Conservation (phyloP, 35 echinoderm and acorn worm species). For the Amphiura filiformis region DNA sequence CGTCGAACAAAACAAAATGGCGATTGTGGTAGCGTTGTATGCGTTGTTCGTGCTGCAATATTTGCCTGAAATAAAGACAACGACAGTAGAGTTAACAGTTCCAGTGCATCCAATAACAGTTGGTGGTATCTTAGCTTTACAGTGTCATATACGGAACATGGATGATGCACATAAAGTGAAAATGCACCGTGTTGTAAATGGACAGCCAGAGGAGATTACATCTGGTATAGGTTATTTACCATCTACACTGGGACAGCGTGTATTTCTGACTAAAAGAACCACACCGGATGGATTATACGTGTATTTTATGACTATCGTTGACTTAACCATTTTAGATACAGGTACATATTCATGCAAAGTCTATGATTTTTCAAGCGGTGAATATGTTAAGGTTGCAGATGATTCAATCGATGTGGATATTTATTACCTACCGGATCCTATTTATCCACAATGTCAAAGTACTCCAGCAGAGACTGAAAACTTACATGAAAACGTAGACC, state of each 20-base stretch:
- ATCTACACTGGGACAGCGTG: neutral
- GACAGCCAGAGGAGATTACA: neutral
- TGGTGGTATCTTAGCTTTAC: neutral
- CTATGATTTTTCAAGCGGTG: too few species aligned
- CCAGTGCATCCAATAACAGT: neutral
- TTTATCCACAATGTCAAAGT: neutral
- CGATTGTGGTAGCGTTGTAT: too few species aligned
- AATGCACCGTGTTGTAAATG: neutral
- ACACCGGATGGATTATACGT: too few species aligned
- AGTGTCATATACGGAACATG: neutral
- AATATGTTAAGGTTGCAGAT: neutral
- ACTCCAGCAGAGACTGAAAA: neutral
- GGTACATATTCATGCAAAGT: too few species aligned
- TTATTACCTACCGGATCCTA: neutral
- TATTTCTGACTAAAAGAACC: neutral
- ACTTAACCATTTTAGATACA: too few species aligned
- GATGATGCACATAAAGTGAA: neutral
- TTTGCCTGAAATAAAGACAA: too few species aligned
- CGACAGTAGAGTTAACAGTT: neutral
- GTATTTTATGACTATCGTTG: too few species aligned
- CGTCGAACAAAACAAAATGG: too few species aligned
- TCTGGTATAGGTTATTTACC: neutral
- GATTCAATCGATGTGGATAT: neutral
- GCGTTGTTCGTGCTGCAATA: too few species aligned
- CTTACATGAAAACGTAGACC: neutral